Evolutionary conservation across 2,888 invertebrate species (phyloP).

Genomic region (Bombyx huttoni): DNA sequence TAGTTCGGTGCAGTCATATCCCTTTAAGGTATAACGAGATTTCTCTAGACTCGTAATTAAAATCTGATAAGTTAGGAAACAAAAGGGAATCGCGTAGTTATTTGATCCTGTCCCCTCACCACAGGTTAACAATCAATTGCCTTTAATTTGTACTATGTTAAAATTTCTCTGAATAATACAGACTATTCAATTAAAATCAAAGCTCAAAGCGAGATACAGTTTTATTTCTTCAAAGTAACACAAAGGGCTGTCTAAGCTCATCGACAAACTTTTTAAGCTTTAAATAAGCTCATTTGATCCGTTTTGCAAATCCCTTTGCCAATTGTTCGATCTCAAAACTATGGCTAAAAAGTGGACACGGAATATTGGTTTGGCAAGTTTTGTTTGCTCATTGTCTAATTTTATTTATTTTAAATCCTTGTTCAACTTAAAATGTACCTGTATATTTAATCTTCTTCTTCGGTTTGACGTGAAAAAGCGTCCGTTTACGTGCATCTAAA

Average conservation of each 20-base stretch:
- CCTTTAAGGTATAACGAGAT: constrained; percentile 67
- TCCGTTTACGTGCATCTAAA: constrained; percentile 52
- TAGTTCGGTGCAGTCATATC: constrained; percentile 58
- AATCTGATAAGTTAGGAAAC: constrained; percentile 70
- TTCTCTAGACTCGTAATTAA: constrained; percentile 67
- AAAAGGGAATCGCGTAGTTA: constrained; percentile 50
- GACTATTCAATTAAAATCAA: not conserved
- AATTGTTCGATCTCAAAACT: constrained; percentile 40
- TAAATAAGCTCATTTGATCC: constrained; percentile 54
- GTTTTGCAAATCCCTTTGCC: constrained; percentile 43
- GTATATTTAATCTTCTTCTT: constrained; percentile 16
- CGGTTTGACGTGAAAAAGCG: constrained; percentile 31
- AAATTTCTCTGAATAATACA: too few relatives aligned
- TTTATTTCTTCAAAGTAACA: constrained; percentile 35
- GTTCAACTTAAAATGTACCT: constrained; percentile 60
- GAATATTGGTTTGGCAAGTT: constrained; percentile 32
- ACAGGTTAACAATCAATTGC: constrained; percentile 28
- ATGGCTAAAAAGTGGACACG: constrained; percentile 18
- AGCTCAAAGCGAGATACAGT: not conserved
- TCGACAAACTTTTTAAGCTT: constrained; percentile 47
- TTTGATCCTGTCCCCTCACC: constrained; percentile 16
- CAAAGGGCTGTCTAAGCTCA: constrained; percentile 29
- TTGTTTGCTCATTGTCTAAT: constrained; percentile 63
- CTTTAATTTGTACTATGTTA: not conserved
- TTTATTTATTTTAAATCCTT: constrained; percentile 60